phyloP scores from a whole-genome alignment of 2,888 invertebrate genomes.

The Lycophotia porphyrea region DNA sequence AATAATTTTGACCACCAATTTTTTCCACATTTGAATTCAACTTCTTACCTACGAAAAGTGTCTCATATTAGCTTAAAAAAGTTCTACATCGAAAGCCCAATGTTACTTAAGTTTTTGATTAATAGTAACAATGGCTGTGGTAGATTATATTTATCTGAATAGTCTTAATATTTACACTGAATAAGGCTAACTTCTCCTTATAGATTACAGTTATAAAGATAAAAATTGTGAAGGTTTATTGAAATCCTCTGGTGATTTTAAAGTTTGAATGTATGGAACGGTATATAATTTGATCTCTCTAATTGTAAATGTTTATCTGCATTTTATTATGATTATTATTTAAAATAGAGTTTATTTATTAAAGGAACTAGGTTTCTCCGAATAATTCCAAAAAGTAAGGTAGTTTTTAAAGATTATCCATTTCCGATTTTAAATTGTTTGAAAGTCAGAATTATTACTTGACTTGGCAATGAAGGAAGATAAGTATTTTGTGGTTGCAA shows the following conservation, averaged over 20 bases:
- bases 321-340: conserved; percentile 69
- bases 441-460: conserved; percentile 16
- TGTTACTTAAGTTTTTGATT: conserved; percentile 75
- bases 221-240: conserved; percentile 50
- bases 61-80: conserved; percentile 40
- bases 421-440: conserved; percentile 51
- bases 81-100: conserved; percentile 69
- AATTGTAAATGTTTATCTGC: conserved; percentile 67
- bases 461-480: conserved; percentile 18
- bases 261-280: conserved; percentile 57
- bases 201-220: conserved; percentile 47
- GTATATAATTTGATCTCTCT: conserved; percentile 72
- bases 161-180: conserved; percentile 32
- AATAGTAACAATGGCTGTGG: conserved; percentile 78
- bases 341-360: conserved; percentile 69
- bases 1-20: not conserved
- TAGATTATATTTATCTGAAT: conserved; percentile 60
- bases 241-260: conserved; percentile 37
- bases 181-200: conserved; percentile 41
- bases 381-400: conserved; percentile 69
- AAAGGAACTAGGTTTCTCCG: conserved; percentile 64
- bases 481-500: conserved; percentile 61
- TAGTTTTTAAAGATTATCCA: conserved; percentile 58
- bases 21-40: not conserved
- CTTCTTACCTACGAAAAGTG: conserved; percentile 27